Evolutionary conservation across 2,113 vertebrate genomes (phyloP).

Genomic region (Thoracochromis brauschi): DNA sequence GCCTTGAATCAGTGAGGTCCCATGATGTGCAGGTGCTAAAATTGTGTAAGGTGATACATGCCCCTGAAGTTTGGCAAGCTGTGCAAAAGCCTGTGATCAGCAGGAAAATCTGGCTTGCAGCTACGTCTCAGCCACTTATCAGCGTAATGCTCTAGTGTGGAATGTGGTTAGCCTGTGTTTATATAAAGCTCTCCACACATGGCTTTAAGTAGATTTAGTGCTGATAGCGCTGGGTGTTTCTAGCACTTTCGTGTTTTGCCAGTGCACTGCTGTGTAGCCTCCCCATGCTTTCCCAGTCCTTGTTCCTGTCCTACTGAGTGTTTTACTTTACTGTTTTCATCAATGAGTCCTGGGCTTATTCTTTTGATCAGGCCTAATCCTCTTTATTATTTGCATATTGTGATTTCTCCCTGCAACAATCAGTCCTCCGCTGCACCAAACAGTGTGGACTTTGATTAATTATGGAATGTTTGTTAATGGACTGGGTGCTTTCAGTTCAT

Average conservation of each 20-base stretch:
- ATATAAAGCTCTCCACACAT: not conserved
- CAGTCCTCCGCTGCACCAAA: not conserved
- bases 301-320: not conserved
- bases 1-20: not conserved
- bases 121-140: conserved; percentile 20
- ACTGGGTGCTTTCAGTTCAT: not conserved
- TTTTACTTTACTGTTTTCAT: not conserved
- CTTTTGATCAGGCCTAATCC: conserved; percentile 37
- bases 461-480: conserved; percentile 35
- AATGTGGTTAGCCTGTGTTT: not conserved
- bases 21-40: not conserved
- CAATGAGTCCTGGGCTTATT: not conserved
- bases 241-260: not conserved
- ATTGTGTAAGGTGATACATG: not conserved
- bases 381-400: conserved; percentile 32
- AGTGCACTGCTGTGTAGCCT: not conserved
- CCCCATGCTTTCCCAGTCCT: not conserved
- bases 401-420: not conserved
- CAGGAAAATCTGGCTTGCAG: conserved; percentile 31
- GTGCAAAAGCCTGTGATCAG: conserved; percentile 26
- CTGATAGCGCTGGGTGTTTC: not conserved
- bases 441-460: conserved; percentile 44
- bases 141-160: conserved; percentile 10
- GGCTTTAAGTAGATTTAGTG: not conserved
- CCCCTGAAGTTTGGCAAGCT: not conserved